Conservation (phyloP, 2,888 invertebrate genomes). For the Sminthurides aquaticus region DNA sequence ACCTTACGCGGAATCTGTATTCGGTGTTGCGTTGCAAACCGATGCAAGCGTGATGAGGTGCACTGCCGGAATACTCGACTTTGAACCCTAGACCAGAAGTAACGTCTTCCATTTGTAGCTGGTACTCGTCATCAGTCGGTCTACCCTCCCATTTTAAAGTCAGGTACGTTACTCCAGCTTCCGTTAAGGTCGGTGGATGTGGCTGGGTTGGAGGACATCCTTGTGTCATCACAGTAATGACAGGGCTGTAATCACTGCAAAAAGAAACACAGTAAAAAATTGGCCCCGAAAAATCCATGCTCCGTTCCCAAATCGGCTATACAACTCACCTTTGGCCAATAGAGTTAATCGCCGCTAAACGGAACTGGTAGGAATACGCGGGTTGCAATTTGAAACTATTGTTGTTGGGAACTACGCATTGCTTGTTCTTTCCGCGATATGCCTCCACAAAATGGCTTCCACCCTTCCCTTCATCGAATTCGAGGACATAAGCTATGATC, state of each 20-base stretch:
- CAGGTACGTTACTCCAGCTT: slow-evolving; percentile 58
- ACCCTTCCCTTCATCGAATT: slow-evolving; percentile 63
- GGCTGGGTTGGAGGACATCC: slow-evolving; percentile 75
- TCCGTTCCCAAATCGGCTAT: neutral
- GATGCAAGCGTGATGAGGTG: slow-evolving; percentile 60
- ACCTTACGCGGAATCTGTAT: slow-evolving; percentile 64
- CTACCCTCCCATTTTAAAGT: slow-evolving; percentile 67
- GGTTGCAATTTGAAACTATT: slow-evolving; percentile 72
- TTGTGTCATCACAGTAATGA: slow-evolving; percentile 62
- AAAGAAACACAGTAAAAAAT: slow-evolving; percentile 15
- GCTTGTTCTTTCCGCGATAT: slow-evolving; percentile 64
- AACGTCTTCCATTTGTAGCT: slow-evolving; percentile 70
- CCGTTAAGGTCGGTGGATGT: slow-evolving; percentile 62
- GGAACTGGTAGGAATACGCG: slow-evolving; percentile 72
- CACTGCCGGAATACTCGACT: slow-evolving; percentile 70
- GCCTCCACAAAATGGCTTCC: slow-evolving; percentile 64
- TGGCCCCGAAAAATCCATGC: neutral
- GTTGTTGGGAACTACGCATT: slow-evolving; percentile 64
- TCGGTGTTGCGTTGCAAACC: slow-evolving; percentile 66
- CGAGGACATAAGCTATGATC: slow-evolving; percentile 66
- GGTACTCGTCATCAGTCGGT: slow-evolving; percentile 70
- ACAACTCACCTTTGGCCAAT: slow-evolving; percentile 57
- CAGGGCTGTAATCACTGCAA: slow-evolving; percentile 60
- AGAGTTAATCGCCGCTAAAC: slow-evolving; percentile 74
- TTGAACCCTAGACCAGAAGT: slow-evolving; percentile 67